Evolutionary conservation across 2,797 vertebrate genomes (phyloP).

Genomic region (Centroberyx gerrardi): DNA sequence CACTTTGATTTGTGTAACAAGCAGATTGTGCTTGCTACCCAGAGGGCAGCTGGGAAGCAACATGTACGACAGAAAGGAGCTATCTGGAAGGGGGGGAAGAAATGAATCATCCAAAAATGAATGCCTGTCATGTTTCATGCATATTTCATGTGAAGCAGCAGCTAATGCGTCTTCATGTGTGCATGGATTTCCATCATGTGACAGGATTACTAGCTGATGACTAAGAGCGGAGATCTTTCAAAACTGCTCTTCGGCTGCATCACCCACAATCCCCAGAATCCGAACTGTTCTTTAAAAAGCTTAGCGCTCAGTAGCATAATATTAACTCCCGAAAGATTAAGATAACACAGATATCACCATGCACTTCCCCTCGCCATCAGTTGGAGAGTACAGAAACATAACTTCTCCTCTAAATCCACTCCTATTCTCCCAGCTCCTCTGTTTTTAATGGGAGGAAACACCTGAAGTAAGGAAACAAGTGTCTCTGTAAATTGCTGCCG

Average conservation of each 20-base stretch:
- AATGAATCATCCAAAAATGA: constrained; percentile 53
- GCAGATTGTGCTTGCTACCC: constrained; percentile 42
- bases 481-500: constrained; percentile 60
- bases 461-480: constrained; percentile 44
- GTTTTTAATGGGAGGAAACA: constrained; percentile 50
- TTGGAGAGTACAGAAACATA: constrained; percentile 2
- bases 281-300: constrained; percentile 49
- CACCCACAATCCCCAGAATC: constrained; percentile 57
- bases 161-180: constrained; percentile 47
- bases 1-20: constrained; percentile 58
- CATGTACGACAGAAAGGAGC: constrained; percentile 48
- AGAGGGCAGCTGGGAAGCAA: constrained; percentile 60
- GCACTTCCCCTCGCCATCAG: neutral
- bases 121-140: constrained; percentile 46
- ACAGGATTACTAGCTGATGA: constrained; percentile 77
- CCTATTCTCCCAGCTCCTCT: constrained; percentile 6
- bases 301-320: constrained; percentile 19
- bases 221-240: constrained; percentile 54
- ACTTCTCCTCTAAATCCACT: constrained; percentile 30
- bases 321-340: constrained; percentile 49
- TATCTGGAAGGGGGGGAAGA: constrained; percentile 30
- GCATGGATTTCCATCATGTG: constrained; percentile 57
- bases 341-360: constrained; percentile 39
- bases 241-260: constrained; percentile 64
- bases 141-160: constrained; percentile 55